These are phyloP conservation scores for Heliconius aoede DNA, from an alignment of 2,888 invertebrate genomes.

Conservation along the genomic window DNA sequence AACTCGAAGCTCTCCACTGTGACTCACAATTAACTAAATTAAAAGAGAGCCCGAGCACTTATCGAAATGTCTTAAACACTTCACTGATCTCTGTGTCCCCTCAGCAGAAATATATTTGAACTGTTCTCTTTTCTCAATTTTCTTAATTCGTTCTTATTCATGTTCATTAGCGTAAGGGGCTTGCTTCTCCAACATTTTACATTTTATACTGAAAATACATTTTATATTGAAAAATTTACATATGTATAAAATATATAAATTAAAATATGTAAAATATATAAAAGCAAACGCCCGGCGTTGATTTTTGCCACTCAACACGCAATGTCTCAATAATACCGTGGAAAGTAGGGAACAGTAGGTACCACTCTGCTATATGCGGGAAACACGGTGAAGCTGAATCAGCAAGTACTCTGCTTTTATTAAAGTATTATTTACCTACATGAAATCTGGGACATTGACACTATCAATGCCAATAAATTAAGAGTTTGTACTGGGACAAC, in stretches of 20 bases:
- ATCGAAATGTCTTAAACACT: constrained; percentile 69
- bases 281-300: too few species aligned
- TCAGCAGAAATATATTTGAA: constrained; percentile 47
- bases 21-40: constrained; percentile 83
- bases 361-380: too few species aligned
- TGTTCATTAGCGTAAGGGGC: constrained; percentile 30
- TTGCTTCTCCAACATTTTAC: constrained; percentile 1
- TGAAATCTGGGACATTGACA: constrained; percentile 65
- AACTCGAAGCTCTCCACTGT: constrained; percentile 79
- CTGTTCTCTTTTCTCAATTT: constrained; percentile 39
- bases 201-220: background rate
- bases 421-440: constrained; percentile 69
- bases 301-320: too few species aligned
- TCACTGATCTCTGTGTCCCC: constrained; percentile 55
- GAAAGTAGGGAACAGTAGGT: too few species aligned
- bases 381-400: constrained; percentile 15
- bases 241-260: too few species aligned
- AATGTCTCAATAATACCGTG: too few species aligned
- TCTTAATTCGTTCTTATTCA: constrained; percentile 59
- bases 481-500: constrained; percentile 59
- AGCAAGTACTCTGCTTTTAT: constrained; percentile 57
- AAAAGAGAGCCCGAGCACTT: constrained; percentile 81
- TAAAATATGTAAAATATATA: too few species aligned
- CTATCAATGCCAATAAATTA: constrained; percentile 73
- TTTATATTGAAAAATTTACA: too few species aligned